These are phyloP conservation scores for Agrypnia vestita DNA, from an alignment of 1,140 invertebrate genomes.

Conservation along the genomic window DNA sequence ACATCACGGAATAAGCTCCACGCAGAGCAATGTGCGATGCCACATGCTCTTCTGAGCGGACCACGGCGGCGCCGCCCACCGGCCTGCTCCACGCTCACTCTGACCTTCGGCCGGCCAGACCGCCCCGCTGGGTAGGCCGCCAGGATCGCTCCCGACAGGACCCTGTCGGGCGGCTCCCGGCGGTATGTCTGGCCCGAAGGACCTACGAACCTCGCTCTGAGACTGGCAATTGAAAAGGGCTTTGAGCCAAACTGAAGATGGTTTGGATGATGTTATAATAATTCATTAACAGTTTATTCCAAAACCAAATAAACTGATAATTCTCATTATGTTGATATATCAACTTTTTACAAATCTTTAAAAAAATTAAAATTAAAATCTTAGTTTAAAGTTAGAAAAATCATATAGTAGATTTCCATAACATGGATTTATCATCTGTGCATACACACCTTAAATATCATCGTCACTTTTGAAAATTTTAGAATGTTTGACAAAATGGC, in stretches of 20 bases:
- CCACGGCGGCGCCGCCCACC: constrained; percentile 46
- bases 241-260: constrained; percentile 29
- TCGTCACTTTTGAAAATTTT: constrained; percentile 47
- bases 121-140: not conserved
- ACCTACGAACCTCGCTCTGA: constrained; percentile 23
- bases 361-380: constrained; percentile 53
- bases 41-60: constrained; percentile 72
- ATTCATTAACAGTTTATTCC: constrained; percentile 33
- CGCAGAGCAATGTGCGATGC: constrained; percentile 70
- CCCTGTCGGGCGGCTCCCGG: not conserved
- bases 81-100: constrained; percentile 30
- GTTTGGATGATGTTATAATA: constrained; percentile 48
- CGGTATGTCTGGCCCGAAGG: not conserved
- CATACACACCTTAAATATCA: constrained; percentile 60
- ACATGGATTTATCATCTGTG: constrained; percentile 58
- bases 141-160: not conserved
- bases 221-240: constrained; percentile 20
- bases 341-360: constrained; percentile 43
- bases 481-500: constrained; percentile 29
- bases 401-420: constrained; percentile 56
- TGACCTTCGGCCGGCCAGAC: not conserved
- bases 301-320: constrained; percentile 36
- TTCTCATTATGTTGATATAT: constrained; percentile 50
- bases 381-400: constrained; percentile 58
- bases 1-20: constrained; percentile 73